Percentiles rank a stretch among this genome's conserved stretches.
phyloP scores from a whole-genome alignment of 1,140 invertebrate genomes.

The Calliopsis andreniformis region DNA sequence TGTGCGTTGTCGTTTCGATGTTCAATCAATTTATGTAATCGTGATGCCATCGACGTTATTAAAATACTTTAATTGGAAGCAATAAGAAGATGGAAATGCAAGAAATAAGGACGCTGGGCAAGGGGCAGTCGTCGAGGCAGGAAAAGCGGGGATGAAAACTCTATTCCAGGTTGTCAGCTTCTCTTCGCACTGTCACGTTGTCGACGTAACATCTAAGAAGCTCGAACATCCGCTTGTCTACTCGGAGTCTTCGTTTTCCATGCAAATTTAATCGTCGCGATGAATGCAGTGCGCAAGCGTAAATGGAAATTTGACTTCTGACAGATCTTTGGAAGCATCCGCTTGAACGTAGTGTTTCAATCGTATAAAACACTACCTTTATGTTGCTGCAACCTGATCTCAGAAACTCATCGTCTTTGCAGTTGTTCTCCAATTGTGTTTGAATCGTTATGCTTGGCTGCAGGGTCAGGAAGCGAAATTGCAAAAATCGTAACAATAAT shows the following conservation, averaged over 20 bases:
- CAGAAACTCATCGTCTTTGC: background rate
- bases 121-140: background rate
- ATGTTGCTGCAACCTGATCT: too few species aligned
- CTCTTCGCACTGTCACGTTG: background rate
- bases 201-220: background rate
- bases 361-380: too few species aligned
- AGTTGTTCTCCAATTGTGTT: background rate
- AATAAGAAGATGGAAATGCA: background rate
- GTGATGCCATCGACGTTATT: background rate
- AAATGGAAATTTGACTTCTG: background rate
- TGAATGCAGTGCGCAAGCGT: too few species aligned
- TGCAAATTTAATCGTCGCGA: slow-evolving; percentile 35
- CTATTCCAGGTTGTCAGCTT: slow-evolving; percentile 25
- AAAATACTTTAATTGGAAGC: slow-evolving; percentile 32
- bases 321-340: background rate
- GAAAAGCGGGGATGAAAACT: slow-evolving; percentile 13
- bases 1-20: background rate
- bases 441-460: slow-evolving; percentile 1
- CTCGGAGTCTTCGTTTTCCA: slow-evolving; percentile 19
- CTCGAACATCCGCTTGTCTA: background rate
- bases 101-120: background rate
- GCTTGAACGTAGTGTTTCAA: background rate
- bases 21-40: slow-evolving; percentile 11
- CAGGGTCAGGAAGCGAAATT: background rate
- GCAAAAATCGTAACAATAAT: background rate